Evolutionary conservation across 2,888 invertebrate genomes (phyloP), one percentile per base, ranked within the genome.

Genomic region (Mesorhabditis belari): DNA sequence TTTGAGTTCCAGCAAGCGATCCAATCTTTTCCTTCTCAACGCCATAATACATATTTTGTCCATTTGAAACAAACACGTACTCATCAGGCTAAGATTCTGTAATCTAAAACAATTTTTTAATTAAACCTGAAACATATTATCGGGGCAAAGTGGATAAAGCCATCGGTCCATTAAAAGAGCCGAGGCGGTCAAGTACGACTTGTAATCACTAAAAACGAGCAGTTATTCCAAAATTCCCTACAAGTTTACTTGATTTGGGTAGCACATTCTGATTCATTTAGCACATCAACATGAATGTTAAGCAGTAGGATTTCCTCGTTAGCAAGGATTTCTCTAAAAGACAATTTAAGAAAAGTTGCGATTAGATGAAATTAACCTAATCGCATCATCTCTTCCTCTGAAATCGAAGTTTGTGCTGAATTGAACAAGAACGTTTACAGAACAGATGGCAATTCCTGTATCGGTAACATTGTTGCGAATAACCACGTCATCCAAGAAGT

Each of bases 381-480:
- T 70, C 9, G 77, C 74, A 51, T 76, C 70, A 57, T 77, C 74
- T 5, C 73, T 61, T 25, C 62, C 60, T 17, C 66, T 67, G 60
- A 76, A 75, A 61, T 79, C 79, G 55, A 75, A 79, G 58, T 79
- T 77, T 56, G 75, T 77, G 44, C 68, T 67, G 65, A 77, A 77
- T 58, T 73, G 74, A 19, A 68, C 69, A 17, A 66, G 58, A 27
- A 77, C 65, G 44, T 73, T 62, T 9, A 64, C 49, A n/a, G 67
- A 69, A 57, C 77, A 77, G 23, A 77, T 55, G 2, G 70, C 69
- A 26, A 76, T 75, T 53, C 76, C 77, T 3, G 67, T 68, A 21
- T 63, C 57, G n/a, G 62, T 57, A 6, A 77, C 24, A 55, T 77
- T 77, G n/a, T 66, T 57, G 12, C 77, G 73, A 49, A 77, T 65